A percentile compares a stretch with the other conserved stretches of the same genome.
Conservation (phyloP, 2,888 invertebrate genomes). For the Malacosoma neustria region DNA sequence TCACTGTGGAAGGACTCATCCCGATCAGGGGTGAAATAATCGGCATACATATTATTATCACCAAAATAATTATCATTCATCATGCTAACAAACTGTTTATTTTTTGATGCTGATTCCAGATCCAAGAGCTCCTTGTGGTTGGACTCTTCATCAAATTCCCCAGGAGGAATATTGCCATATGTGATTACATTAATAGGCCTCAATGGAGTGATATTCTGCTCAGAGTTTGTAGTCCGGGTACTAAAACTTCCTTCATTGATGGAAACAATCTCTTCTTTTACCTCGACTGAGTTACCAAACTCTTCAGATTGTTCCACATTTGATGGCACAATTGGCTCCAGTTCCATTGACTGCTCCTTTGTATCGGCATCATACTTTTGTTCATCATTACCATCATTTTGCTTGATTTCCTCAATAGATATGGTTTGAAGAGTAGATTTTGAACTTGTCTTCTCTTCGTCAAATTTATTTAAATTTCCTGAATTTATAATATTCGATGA, state of each 20-base stretch:
- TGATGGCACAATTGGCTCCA: slow-evolving; percentile 40
- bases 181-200: slow-evolving; percentile 59
- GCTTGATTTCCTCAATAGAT: slow-evolving; percentile 43
- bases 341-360: slow-evolving; percentile 56
- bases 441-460: slow-evolving; percentile 24
- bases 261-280: slow-evolving; percentile 55
- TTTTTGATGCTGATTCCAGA: slow-evolving; percentile 53
- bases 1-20: slow-evolving; percentile 49
- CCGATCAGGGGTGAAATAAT: slow-evolving; percentile 60
- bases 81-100: slow-evolving; percentile 62
- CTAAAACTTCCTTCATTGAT: slow-evolving; percentile 49
- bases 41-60: slow-evolving; percentile 64
- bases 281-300: slow-evolving; percentile 32
- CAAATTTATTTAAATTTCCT: slow-evolving; percentile 46
- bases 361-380: slow-evolving; percentile 48
- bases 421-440: slow-evolving; percentile 35
- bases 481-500: slow-evolving; percentile 19
- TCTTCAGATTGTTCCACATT: slow-evolving; percentile 26
- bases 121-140: slow-evolving; percentile 54
- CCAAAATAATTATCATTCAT: slow-evolving; percentile 68
- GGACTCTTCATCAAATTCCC: slow-evolving; percentile 55
- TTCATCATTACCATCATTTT: slow-evolving; percentile 31
- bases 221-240: slow-evolving; percentile 34
- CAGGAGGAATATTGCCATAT: slow-evolving; percentile 46
- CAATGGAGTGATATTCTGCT: slow-evolving; percentile 34